phyloP scores from a whole-genome alignment of 2,113 vertebrate species.

The Myxocyprinus asiaticus region DNA sequence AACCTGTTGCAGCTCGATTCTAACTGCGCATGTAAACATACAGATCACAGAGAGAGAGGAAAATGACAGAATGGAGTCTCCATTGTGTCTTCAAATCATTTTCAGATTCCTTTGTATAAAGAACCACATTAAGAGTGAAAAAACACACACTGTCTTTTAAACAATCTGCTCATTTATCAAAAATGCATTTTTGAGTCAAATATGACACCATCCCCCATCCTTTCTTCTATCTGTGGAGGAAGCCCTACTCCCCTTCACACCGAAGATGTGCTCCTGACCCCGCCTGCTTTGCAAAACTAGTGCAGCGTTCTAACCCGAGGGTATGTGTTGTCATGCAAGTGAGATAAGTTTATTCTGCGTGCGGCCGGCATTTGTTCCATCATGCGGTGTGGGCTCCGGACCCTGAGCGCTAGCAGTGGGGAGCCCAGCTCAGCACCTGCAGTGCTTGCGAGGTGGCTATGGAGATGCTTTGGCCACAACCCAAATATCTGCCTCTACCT shows the following conservation, averaged over 20 bases:
- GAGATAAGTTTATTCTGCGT: conserved; percentile 94
- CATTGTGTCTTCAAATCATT: too few species aligned
- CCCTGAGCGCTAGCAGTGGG: conserved; percentile 72
- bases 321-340: conserved; percentile 91
- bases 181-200: conserved; percentile 36
- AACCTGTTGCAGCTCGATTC: too few species aligned
- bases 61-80: too few species aligned
- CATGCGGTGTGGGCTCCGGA: conserved; percentile 83
- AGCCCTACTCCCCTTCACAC: conserved; percentile 19
- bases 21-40: too few species aligned
- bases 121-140: too few species aligned
- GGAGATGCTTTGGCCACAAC: conserved; percentile 82
- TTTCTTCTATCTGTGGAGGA: conserved; percentile 15
- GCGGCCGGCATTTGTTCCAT: conserved; percentile 88
- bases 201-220: conserved; percentile 30
- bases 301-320: conserved; percentile 82
- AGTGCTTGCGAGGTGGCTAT: conserved; percentile 77
- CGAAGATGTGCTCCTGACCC: conserved; percentile 64
- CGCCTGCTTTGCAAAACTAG: conserved; percentile 71
- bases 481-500: conserved; percentile 91
- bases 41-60: too few species aligned
- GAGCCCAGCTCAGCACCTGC: conserved; percentile 80
- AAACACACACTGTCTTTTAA: too few species aligned
- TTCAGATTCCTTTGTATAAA: too few species aligned
- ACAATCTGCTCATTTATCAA: conserved; percentile 26